phyloP scores from a whole-genome alignment of 2,113 vertebrate genomes.

The Nettapus auritus region DNA sequence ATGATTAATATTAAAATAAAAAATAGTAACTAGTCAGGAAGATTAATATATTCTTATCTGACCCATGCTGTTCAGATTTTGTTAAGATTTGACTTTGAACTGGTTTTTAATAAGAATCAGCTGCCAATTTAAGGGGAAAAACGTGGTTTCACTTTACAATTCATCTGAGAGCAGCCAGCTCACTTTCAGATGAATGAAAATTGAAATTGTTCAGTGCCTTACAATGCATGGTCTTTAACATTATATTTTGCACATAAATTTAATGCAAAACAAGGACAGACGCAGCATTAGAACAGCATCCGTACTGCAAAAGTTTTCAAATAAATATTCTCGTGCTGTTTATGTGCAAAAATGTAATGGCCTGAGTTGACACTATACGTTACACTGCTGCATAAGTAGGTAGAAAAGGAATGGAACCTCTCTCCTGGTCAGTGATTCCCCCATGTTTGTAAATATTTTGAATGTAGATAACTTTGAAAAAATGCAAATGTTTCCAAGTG shows the following conservation, averaged over 20 bases:
- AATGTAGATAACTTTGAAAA: background rate
- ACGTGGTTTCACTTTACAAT: background rate
- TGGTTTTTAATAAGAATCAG: background rate
- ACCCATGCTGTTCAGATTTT: background rate
- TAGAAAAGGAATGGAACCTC: background rate
- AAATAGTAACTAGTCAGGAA: background rate
- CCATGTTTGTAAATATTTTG: background rate
- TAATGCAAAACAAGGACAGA: background rate
- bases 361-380: fast-evolving
- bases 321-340: background rate
- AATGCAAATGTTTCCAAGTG: background rate
- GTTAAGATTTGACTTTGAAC: background rate
- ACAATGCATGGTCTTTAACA: background rate
- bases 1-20: background rate
- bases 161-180: background rate
- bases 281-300: background rate
- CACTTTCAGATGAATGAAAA: background rate
- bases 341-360: background rate
- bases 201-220: background rate
- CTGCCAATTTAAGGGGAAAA: background rate
- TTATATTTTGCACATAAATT: background rate
- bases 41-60: background rate
- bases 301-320: background rate
- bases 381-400: background rate
- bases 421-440: background rate